Percentiles rank a stretch among this genome's conserved stretches.
phyloP scores from a whole-genome alignment of 2,888 invertebrate genomes.

The Phytoseiulus persimilis region DNA sequence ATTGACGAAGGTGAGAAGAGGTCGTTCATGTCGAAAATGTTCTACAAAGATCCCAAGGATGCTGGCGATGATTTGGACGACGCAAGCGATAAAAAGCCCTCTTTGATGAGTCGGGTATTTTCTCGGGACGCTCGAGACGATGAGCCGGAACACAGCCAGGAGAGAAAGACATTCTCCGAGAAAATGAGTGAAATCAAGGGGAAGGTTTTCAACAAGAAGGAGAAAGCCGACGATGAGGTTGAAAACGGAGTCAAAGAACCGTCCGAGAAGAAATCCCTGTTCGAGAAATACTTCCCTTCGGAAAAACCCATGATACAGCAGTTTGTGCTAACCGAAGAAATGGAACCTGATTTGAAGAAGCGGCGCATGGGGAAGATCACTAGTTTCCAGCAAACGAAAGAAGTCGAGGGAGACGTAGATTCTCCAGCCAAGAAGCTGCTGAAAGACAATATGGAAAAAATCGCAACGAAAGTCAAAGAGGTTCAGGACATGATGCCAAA shows the following conservation, averaged over 20 bases:
- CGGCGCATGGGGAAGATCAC: slow-evolving; percentile 25
- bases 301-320: slow-evolving; percentile 33
- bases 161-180: slow-evolving; percentile 20
- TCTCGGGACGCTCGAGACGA: slow-evolving; percentile 14
- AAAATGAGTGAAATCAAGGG: not conserved
- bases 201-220: not conserved
- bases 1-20: not conserved
- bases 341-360: slow-evolving; percentile 32
- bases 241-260: not conserved
- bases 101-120: slow-evolving; percentile 21
- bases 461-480: slow-evolving; percentile 13
- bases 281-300: slow-evolving; percentile 18
- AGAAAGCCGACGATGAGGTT: not conserved
- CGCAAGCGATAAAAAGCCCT: slow-evolving; percentile 10
- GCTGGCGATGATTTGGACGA: not conserved
- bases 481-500: slow-evolving; percentile 36
- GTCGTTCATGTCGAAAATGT: slow-evolving; percentile 18
- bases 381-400: slow-evolving; percentile 28
- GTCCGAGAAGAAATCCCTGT: not conserved
- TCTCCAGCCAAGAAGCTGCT: slow-evolving; percentile 22
- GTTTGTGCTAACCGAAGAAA: slow-evolving; percentile 26
- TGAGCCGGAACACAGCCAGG: not conserved
- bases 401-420: slow-evolving; percentile 9
- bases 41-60: slow-evolving; percentile 14
- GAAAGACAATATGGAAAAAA: not conserved